These are phyloP conservation scores for Thaumatotibia leucotreta DNA, from an alignment of 1,140 invertebrate species.

Conservation along the genomic window DNA sequence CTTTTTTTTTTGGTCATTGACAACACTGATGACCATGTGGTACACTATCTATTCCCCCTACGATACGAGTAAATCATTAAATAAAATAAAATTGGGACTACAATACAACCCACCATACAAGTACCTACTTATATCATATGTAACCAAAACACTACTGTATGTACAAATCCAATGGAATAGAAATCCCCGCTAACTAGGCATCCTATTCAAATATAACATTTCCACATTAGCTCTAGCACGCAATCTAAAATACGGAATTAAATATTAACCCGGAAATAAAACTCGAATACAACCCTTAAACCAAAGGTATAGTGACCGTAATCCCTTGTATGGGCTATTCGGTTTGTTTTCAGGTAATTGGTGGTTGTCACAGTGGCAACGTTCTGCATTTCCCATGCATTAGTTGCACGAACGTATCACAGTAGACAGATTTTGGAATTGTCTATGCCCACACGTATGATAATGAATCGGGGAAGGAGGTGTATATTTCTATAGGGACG, in stretches of 20 bases:
- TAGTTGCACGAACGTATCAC: conserved; percentile 30
- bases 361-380: conserved; percentile 35
- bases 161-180: background rate
- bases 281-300: background rate
- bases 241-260: conserved; percentile 10
- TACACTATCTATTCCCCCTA: too few relatives aligned
- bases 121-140: too few relatives aligned
- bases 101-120: background rate
- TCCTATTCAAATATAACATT: conserved; percentile 5
- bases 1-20: too few relatives aligned
- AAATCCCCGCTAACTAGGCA: background rate
- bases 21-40: too few relatives aligned
- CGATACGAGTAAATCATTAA: too few relatives aligned
- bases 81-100: too few relatives aligned
- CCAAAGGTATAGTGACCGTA: background rate
- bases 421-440: background rate
- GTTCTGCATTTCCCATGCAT: conserved; percentile 23
- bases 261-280: conserved; percentile 4
- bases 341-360: conserved; percentile 27
- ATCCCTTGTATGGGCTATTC: conserved; percentile 18
- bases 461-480: background rate
- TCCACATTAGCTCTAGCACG: conserved; percentile 11
- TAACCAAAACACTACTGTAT: background rate
- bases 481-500: too few relatives aligned
- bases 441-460: background rate